phyloP scores from a whole-genome alignment of 2,797 vertebrate genomes.

The Xerus rutilus region DNA sequence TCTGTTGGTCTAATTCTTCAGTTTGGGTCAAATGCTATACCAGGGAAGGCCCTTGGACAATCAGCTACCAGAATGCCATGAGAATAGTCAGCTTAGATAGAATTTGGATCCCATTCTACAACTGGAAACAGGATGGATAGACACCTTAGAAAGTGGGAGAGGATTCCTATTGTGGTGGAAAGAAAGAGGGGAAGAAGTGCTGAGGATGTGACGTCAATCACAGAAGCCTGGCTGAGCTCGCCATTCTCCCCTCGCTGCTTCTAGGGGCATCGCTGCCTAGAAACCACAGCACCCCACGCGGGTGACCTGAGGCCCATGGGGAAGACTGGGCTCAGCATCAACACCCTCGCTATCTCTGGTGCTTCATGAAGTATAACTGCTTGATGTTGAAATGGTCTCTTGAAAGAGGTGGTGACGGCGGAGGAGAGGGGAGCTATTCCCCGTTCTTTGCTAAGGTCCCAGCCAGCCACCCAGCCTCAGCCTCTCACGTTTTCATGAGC shows the following conservation, averaged over 20 bases:
- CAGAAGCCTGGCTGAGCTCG: too few relatives aligned
- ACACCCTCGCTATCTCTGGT: not conserved
- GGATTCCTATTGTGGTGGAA: not conserved
- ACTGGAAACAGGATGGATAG: not conserved
- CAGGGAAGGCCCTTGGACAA: not conserved
- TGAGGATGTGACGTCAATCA: not conserved
- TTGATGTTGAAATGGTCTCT: not conserved
- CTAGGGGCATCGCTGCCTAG: not conserved
- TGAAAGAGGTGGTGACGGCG: not conserved
- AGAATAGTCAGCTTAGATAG: not conserved
- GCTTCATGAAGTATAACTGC: not conserved
- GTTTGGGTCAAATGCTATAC: not conserved
- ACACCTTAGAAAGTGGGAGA: not conserved
- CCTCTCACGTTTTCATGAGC: not conserved
- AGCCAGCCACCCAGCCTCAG: not conserved
- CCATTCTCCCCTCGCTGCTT: not conserved
- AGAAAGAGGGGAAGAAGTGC: not conserved
- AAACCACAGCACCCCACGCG: too few relatives aligned
- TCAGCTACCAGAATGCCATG: not conserved
- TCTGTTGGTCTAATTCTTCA: not conserved
- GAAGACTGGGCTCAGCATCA: not conserved
- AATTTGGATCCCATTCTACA: not conserved
- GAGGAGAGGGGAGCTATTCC: not conserved
- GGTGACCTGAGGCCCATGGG: not conserved
- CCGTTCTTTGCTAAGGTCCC: not conserved